phyloP scores from a whole-genome alignment of 2,113 vertebrate species.

The Parus major region DNA sequence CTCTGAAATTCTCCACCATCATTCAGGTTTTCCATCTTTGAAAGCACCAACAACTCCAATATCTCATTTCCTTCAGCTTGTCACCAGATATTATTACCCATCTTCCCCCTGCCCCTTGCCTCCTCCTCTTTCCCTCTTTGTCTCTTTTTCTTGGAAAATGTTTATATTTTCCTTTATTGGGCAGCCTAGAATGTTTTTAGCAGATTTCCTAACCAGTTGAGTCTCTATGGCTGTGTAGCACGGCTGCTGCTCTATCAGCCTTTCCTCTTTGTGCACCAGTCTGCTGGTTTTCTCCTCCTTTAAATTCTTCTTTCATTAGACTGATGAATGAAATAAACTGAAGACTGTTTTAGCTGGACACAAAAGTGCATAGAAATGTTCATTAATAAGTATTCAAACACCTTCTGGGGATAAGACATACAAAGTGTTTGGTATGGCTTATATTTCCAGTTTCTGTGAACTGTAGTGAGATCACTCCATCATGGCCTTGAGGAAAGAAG shows the following conservation, averaged over 20 bases:
- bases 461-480: neutral
- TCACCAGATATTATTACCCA: neutral
- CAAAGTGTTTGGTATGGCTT: neutral
- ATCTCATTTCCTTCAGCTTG: neutral
- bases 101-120: rapidly evolving
- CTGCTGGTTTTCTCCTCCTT: neutral
- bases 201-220: neutral
- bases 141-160: neutral
- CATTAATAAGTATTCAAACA: neutral
- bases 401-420: neutral
- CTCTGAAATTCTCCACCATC: neutral
- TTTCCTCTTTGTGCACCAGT: neutral
- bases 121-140: rapidly evolving
- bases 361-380: neutral
- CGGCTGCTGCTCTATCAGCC: neutral
- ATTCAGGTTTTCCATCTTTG: neutral
- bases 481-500: neutral
- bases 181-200: neutral
- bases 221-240: neutral
- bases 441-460: neutral
- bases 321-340: no score
- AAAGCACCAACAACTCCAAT: neutral
- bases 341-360: neutral
- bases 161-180: neutral
- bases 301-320: neutral